phyloP scores from a whole-genome alignment of 2,888 invertebrate species.

The Antitype chi region DNA sequence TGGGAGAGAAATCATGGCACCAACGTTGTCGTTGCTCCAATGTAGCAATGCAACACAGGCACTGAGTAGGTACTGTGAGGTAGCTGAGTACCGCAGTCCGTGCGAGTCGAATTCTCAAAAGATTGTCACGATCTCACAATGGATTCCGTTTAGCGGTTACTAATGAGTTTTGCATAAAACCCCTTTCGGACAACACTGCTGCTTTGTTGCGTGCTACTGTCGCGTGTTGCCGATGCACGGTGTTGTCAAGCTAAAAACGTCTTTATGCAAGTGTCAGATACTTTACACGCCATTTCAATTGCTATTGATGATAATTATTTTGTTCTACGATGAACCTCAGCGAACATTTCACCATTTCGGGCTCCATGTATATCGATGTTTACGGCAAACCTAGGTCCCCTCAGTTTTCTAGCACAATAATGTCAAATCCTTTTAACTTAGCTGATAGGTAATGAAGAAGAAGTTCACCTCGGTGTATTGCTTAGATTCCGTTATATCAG shows the following conservation, averaged over 20 bases:
- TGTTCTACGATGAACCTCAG: background rate
- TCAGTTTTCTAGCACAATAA: background rate
- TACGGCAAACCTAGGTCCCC: background rate
- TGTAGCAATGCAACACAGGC: background rate
- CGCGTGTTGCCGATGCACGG: background rate
- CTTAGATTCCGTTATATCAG: background rate
- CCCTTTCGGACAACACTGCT: background rate
- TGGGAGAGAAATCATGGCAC: background rate
- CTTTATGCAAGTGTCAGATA: background rate
- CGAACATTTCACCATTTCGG: background rate
- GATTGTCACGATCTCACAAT: background rate
- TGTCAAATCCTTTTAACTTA: background rate
- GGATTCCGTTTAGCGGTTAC: background rate
- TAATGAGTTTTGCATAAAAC: slow-evolving; percentile 14
- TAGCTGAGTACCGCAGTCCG: background rate
- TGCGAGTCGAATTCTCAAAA: background rate
- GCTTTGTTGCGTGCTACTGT: background rate
- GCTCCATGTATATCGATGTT: background rate
- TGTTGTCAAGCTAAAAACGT: slow-evolving; percentile 1
- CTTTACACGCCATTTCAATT: background rate
- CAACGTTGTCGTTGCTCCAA: background rate
- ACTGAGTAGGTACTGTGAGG: background rate
- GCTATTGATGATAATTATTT: background rate
- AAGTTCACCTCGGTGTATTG: too few species aligned
- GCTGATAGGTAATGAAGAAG: too few species aligned